These are phyloP conservation scores for Drosophila miranda DNA, from an alignment of 1,140 invertebrate genomes.

Conservation along the genomic window DNA sequence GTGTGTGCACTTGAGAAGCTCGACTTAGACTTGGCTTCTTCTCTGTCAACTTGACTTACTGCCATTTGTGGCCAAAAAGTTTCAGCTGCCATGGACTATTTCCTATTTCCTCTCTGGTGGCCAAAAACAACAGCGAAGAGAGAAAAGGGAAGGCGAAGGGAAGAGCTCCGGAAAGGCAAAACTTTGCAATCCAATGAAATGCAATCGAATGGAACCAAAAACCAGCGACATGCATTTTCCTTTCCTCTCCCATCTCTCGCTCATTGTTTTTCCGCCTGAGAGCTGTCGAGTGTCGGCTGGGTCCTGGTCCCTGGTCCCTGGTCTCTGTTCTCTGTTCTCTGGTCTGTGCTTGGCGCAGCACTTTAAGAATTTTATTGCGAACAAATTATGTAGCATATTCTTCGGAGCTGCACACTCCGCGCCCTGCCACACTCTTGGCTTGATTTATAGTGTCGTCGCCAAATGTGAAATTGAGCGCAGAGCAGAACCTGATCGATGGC, in stretches of 20 bases:
- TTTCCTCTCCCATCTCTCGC: background rate
- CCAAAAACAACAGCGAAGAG: slow-evolving; percentile 42
- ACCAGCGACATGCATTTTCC: slow-evolving; percentile 25
- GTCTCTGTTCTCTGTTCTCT: background rate
- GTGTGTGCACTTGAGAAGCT: slow-evolving; percentile 43
- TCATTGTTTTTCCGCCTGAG: slow-evolving; percentile 35
- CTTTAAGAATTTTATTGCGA: slow-evolving; percentile 72
- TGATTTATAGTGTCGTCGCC: slow-evolving; percentile 62
- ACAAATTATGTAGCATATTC: slow-evolving; percentile 79
- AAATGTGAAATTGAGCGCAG: slow-evolving; percentile 67
- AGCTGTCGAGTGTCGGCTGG: slow-evolving; percentile 32
- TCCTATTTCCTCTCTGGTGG: slow-evolving; percentile 40
- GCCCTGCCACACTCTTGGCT: slow-evolving; percentile 6
- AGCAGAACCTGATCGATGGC: slow-evolving; percentile 54
- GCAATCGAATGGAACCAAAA: slow-evolving; percentile 72
- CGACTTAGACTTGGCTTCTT: slow-evolving; percentile 37
- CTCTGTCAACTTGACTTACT: slow-evolving; percentile 61
- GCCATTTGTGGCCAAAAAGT: slow-evolving; percentile 63
- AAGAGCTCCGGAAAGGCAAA: slow-evolving; percentile 45
- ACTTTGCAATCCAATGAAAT: slow-evolving; percentile 57
- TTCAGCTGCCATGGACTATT: slow-evolving; percentile 50
- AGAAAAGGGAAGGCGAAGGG: slow-evolving; percentile 10
- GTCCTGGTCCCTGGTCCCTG: background rate
- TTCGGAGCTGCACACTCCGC: slow-evolving; percentile 12
- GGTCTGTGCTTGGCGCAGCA: slow-evolving; percentile 60